These are phyloP conservation scores for Smittia sp. DNA, from an alignment of 2,888 invertebrate species.

Conservation along the genomic window DNA sequence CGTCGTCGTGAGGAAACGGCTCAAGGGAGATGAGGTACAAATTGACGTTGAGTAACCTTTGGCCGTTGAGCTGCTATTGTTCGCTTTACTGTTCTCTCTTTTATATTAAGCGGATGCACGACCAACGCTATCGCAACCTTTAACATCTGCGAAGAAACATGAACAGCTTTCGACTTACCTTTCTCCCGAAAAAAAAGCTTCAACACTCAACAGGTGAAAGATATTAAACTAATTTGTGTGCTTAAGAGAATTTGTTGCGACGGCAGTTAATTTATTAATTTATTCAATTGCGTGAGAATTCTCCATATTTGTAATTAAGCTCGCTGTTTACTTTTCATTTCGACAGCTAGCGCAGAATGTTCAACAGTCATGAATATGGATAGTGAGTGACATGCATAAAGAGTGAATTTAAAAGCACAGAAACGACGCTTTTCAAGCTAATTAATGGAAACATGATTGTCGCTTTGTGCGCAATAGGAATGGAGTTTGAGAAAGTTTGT, in stretches of 20 bases:
- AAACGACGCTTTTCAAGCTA: background rate
- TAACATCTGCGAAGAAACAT: background rate
- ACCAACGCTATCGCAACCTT: no score
- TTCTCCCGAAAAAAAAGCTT: background rate
- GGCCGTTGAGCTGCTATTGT: slow-evolving; percentile 3
- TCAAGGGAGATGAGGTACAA: background rate
- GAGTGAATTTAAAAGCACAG: no score
- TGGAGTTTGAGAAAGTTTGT: no score
- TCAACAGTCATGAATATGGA: background rate
- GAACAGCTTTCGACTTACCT: background rate
- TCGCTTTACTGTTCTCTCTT: background rate
- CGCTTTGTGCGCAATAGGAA: no score
- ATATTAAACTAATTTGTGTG: slow-evolving; percentile 31
- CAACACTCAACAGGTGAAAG: slow-evolving; percentile 30
- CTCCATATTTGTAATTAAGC: slow-evolving; percentile 25
- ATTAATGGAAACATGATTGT: slow-evolving; percentile 12
- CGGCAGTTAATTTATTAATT: slow-evolving; percentile 36
- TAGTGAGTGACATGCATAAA: background rate
- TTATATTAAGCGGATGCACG: background rate
- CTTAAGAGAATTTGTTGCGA: slow-evolving; percentile 19
- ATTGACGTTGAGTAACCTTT: slow-evolving; percentile 16
- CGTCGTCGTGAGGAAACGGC: background rate
- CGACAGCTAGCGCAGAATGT: background rate
- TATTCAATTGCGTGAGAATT: slow-evolving; percentile 36
- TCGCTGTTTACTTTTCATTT: slow-evolving; percentile 14